Evolutionary conservation across 2,888 invertebrate genomes (phyloP).

Genomic region (Mongoloraphidia duomilia): DNA sequence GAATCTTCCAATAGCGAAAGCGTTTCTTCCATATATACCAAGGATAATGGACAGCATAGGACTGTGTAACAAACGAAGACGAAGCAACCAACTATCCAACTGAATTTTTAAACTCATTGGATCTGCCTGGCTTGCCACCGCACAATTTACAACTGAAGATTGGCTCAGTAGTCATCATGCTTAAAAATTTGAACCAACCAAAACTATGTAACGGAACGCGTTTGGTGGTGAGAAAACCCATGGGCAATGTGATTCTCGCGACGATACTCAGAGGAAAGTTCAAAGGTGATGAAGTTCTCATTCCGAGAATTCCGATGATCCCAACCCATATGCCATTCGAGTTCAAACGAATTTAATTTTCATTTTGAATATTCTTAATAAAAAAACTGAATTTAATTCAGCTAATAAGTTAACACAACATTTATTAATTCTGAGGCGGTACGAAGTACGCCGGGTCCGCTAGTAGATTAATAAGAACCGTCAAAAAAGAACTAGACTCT

Average conservation of each 20-base stretch:
- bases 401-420: too few species aligned
- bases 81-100: constrained; percentile 20
- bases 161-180: constrained; percentile 20
- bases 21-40: too few species aligned
- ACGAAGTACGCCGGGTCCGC: too few species aligned
- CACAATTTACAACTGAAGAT: constrained; percentile 20
- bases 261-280: constrained; percentile 7
- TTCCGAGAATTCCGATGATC: constrained; percentile 20
- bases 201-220: constrained; percentile 18
- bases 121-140: constrained; percentile 14
- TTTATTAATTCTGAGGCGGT: too few species aligned
- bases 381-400: too few species aligned
- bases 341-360: constrained; percentile 18
- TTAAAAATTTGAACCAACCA: constrained; percentile 21
- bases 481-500: too few species aligned
- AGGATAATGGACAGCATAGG: too few species aligned
- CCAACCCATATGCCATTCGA: constrained; percentile 15
- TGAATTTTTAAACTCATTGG: constrained; percentile 22
- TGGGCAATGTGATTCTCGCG: constrained; percentile 8
- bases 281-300: constrained; percentile 11
- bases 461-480: too few species aligned
- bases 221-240: constrained; percentile 9
- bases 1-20: too few species aligned
- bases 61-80: constrained; percentile 14
- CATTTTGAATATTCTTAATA: constrained; percentile 15